Percentiles rank a stretch among this genome's conserved stretches.
phyloP scores from a whole-genome alignment of 2,888 invertebrate genomes.

The Leptopilina drosophilae region DNA sequence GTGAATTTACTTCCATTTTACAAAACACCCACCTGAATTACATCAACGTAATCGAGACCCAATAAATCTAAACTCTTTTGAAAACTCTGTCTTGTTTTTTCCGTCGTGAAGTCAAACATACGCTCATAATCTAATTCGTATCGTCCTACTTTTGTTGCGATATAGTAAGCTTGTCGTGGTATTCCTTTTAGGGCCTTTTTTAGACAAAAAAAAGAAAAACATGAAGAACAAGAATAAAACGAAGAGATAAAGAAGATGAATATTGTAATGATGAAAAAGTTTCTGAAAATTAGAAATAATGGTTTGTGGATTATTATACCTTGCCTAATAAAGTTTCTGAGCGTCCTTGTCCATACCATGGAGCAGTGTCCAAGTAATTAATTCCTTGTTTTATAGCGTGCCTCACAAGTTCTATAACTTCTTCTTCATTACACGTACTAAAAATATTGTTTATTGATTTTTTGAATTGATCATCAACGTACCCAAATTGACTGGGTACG shows the following conservation, averaged over 20 bases:
- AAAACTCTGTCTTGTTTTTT: constrained; percentile 86
- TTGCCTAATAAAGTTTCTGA: constrained; percentile 91
- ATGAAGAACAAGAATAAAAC: neutral
- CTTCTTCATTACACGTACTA: constrained; percentile 83
- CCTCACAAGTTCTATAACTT: constrained; percentile 84
- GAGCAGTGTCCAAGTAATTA: constrained; percentile 95
- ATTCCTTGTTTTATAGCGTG: constrained; percentile 87
- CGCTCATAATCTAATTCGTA: constrained; percentile 84
- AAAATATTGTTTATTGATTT: constrained; percentile 17
- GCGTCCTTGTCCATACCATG: constrained; percentile 93
- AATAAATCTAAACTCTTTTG: constrained; percentile 86
- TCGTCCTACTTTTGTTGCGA: constrained; percentile 95
- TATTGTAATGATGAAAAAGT: neutral
- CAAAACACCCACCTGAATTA: constrained; percentile 85
- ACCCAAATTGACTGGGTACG: too few relatives aligned
- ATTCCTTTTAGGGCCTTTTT: constrained; percentile 85
- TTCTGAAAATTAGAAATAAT: too few relatives aligned
- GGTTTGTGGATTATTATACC: constrained; percentile 75
- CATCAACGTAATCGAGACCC: constrained; percentile 89
- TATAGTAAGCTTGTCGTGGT: constrained; percentile 89
- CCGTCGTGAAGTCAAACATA: constrained; percentile 92
- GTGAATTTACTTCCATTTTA: neutral
- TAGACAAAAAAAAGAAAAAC: neutral
- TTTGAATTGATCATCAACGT: too few relatives aligned
- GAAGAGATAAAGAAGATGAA: neutral